These are phyloP conservation scores for Tetrapedia diversipes DNA, from an alignment of 2,888 invertebrate species.

Conservation along the genomic window DNA sequence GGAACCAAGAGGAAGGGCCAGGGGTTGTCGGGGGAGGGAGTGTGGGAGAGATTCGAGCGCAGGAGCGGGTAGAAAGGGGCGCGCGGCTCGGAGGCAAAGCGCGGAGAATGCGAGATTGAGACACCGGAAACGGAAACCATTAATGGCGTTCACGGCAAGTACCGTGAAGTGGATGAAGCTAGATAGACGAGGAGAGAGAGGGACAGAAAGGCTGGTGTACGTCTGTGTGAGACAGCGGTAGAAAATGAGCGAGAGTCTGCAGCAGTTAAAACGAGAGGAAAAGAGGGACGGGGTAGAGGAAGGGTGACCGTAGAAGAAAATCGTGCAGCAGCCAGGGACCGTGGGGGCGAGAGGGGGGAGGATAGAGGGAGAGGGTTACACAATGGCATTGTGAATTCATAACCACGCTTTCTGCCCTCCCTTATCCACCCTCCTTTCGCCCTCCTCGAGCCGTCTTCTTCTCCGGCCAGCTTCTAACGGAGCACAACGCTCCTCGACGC, in stretches of 20 bases:
- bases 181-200: conserved; percentile 34
- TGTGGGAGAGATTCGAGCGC: background rate
- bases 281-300: conserved; percentile 7
- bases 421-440: conserved; percentile 41
- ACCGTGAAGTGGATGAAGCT: conserved; percentile 61
- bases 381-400: conserved; percentile 76
- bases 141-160: conserved; percentile 71
- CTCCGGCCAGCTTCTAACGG: conserved; percentile 7
- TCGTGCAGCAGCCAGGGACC: conserved; percentile 26
- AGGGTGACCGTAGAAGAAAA: conserved; percentile 29
- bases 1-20: background rate
- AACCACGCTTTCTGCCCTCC: conserved; percentile 54
- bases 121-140: conserved; percentile 79
- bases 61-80: conserved; percentile 15
- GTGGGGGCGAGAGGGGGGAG: no score
- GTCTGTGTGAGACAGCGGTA: conserved; percentile 4
- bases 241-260: conserved; percentile 32
- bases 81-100: conserved; percentile 54
- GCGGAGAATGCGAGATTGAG: conserved; percentile 72
- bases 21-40: no score
- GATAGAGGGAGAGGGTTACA: conserved; percentile 64
- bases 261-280: conserved; percentile 28
- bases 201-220: background rate
- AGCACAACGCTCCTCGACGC: conserved; percentile 50
- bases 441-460: conserved; percentile 15